Evolutionary conservation across 2,888 invertebrate species (phyloP).

Genomic region (Saturnia japonica): DNA sequence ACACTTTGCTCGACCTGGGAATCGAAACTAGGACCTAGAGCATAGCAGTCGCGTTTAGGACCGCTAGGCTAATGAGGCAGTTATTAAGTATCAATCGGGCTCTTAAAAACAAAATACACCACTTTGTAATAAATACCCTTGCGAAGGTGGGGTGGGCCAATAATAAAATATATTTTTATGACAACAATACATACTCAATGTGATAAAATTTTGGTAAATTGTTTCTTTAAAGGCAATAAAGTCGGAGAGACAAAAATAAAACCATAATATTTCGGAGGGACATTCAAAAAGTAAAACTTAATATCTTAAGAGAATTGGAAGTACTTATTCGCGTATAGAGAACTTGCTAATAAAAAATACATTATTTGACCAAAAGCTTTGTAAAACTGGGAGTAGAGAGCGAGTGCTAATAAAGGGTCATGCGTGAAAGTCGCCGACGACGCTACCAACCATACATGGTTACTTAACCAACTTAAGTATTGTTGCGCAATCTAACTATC

Average conservation of each 20-base stretch:
- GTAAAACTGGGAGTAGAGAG: conserved; percentile 26
- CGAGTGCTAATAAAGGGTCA: conserved; percentile 27
- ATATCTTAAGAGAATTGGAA: neutral
- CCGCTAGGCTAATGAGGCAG: too few species aligned
- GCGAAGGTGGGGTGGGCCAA: too few species aligned
- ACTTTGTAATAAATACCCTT: too few species aligned
- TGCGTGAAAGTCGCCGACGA: conserved; percentile 41
- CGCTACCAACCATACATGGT: conserved; percentile 20
- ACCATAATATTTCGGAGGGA: neutral
- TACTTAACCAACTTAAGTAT: neutral
- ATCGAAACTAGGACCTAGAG: too few species aligned
- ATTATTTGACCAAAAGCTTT: conserved; percentile 24
- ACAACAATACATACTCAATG: too few species aligned
- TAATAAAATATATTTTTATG: too few species aligned
- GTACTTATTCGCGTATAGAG: neutral
- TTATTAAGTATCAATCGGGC: too few species aligned
- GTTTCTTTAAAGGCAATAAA: neutral
- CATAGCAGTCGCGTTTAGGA: too few species aligned
- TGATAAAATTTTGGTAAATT: too few species aligned
- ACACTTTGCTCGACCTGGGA: too few species aligned
- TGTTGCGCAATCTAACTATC: conserved; percentile 6
- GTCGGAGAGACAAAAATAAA: neutral
- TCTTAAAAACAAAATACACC: too few species aligned
- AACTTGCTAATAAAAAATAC: conserved; percentile 22
- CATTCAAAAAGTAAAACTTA: neutral